Conservation (phyloP, 1,140 invertebrate genomes). For the Oreohelix idahoensis region DNA sequence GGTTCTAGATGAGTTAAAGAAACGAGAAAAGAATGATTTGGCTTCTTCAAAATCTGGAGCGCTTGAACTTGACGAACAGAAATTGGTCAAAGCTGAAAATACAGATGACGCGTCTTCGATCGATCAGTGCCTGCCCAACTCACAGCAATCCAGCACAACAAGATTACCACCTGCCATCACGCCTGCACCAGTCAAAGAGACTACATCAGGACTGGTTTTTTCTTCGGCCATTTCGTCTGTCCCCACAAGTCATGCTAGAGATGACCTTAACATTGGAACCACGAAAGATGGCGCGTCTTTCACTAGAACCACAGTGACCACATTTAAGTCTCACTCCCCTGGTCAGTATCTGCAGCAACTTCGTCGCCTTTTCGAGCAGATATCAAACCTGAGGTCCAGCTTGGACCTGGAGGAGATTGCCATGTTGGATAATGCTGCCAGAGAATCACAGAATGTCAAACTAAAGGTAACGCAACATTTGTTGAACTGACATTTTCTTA, state of each 20-base stretch:
- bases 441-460: not conserved
- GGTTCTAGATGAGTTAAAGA: not conserved
- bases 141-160: not conserved
- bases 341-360: not conserved
- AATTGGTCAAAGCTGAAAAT: not conserved
- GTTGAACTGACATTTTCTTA: no score
- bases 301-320: not conserved
- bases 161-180: not conserved
- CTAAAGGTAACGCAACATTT: slow-evolving; percentile 28
- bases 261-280: not conserved
- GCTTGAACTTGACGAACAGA: not conserved
- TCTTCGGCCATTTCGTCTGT: not conserved
- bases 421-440: not conserved
- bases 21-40: not conserved
- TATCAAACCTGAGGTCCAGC: not conserved
- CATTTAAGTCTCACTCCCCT: not conserved
- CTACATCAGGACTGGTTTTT: not conserved
- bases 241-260: not conserved
- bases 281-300: not conserved
- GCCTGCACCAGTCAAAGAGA: not conserved
- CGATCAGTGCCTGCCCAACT: not conserved
- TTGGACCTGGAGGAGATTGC: not conserved
- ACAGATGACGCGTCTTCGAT: not conserved
- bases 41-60: not conserved
- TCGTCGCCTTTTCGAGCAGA: slow-evolving; percentile 45